A percentile compares a stretch with the other conserved stretches of the same genome.
These are phyloP conservation scores for Phaetusa simplex DNA, from an alignment of 2,113 vertebrate species.

Conservation along the genomic window DNA sequence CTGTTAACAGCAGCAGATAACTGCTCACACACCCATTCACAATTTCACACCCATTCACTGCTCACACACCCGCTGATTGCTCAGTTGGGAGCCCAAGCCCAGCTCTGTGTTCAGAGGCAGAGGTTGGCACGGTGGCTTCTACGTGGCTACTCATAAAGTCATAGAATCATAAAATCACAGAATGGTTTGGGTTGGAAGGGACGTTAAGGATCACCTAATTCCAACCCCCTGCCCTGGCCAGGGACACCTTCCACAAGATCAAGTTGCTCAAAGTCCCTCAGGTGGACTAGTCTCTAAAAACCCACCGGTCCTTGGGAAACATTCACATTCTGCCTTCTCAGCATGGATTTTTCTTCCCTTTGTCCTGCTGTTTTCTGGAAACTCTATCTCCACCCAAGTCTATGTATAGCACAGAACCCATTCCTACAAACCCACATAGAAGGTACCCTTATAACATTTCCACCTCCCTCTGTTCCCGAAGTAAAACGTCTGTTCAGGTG, in stretches of 20 bases:
- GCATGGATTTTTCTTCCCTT: not conserved
- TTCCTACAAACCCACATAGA: not conserved
- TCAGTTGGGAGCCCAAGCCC: not conserved
- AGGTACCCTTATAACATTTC: not conserved
- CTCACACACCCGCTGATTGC: not conserved
- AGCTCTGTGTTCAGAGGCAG: not conserved
- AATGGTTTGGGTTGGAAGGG: too few species aligned
- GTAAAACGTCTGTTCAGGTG: not conserved
- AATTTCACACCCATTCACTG: too few species aligned
- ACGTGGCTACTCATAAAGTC: not conserved
- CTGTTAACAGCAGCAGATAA: not conserved
- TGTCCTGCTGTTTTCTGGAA: not conserved
- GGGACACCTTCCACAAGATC: too few species aligned
- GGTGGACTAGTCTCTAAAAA: not conserved
- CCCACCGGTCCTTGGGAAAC: not conserved
- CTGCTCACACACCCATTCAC: not conserved
- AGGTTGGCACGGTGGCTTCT: not conserved
- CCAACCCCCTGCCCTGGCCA: too few species aligned
- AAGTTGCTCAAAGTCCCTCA: not conserved
- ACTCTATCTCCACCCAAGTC: not conserved
- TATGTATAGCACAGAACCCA: fast-evolving
- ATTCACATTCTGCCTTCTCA: not conserved
- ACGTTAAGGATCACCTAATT: too few species aligned
- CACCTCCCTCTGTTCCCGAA: not conserved
- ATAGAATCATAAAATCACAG: too few species aligned